Conservation (phyloP, 1,140 invertebrate species). For the Mizuhopecten yessoensis region DNA sequence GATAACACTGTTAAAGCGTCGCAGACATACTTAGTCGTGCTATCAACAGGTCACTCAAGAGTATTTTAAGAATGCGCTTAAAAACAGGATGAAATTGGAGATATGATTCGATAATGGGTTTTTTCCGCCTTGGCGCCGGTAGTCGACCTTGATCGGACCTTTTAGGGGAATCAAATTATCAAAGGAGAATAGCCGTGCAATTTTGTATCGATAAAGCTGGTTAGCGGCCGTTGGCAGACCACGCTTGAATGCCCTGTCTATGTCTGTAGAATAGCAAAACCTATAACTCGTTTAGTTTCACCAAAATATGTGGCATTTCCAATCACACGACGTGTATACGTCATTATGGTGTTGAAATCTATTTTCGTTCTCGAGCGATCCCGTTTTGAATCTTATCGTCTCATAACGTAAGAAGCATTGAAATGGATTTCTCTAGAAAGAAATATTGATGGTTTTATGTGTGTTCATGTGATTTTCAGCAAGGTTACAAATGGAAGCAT, state of each 20-base stretch:
- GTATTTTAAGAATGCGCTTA: not conserved
- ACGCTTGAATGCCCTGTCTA: not conserved
- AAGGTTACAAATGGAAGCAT: not conserved
- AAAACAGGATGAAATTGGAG: conserved; percentile 20
- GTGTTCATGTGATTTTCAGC: not conserved
- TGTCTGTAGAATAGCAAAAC: not conserved
- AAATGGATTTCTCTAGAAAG: not conserved
- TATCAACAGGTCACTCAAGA: not conserved
- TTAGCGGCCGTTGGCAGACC: not conserved
- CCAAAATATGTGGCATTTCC: not conserved
- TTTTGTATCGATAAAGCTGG: not conserved
- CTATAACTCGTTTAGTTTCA: conserved; percentile 16
- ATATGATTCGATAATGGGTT: not conserved
- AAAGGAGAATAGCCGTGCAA: conserved; percentile 24
- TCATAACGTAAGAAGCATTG: not conserved
- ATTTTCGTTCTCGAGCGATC: not conserved
- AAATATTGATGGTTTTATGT: not conserved
- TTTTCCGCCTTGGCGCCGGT: conserved; percentile 21
- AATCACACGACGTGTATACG: not conserved
- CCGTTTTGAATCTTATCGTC: not conserved
- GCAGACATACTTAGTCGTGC: not conserved
- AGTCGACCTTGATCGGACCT: conserved; percentile 4
- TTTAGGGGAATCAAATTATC: conserved; percentile 10
- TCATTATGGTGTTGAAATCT: conserved; percentile 4
- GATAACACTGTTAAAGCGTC: no score